Conservation (phyloP, 2,797 vertebrate genomes). For the Orientallactaga sibirica region DNA sequence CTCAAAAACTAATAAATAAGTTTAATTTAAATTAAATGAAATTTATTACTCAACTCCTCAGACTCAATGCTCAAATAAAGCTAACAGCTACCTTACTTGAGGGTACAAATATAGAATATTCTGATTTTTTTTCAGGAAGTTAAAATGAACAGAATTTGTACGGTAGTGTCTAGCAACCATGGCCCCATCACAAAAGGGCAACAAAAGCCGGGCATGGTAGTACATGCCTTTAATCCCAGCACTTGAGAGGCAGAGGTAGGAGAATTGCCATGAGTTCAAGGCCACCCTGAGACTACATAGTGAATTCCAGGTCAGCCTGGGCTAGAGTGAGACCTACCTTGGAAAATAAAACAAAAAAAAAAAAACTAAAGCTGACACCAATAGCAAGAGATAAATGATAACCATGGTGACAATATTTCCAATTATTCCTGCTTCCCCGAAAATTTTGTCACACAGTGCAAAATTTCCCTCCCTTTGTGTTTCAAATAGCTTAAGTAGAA, state of each 20-base stretch:
- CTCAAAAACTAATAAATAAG: background rate
- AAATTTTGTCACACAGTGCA: background rate
- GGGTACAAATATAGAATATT: background rate
- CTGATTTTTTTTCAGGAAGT: background rate
- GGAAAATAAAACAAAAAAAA: no score
- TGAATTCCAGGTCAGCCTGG: no score
- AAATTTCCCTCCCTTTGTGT: background rate
- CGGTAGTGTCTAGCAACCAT: background rate
- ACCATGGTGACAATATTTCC: background rate
- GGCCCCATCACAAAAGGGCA: background rate
- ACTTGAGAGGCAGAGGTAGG: no score
- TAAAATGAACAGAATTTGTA: background rate
- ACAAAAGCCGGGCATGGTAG: background rate
- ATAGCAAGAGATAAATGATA: background rate
- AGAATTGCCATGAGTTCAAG: no score
- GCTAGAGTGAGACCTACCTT: no score
- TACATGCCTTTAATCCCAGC: no score
- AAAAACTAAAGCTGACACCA: background rate
- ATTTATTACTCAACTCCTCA: conserved; percentile 23
- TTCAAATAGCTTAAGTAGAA: conserved; percentile 4
- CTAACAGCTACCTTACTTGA: background rate
- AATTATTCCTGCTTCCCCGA: background rate
- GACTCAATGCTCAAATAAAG: background rate
- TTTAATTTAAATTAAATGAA: background rate
- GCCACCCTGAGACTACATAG: no score